Evolutionary conservation across 2,113 vertebrate genomes (phyloP).

Genomic region (Myxocyprinus asiaticus): DNA sequence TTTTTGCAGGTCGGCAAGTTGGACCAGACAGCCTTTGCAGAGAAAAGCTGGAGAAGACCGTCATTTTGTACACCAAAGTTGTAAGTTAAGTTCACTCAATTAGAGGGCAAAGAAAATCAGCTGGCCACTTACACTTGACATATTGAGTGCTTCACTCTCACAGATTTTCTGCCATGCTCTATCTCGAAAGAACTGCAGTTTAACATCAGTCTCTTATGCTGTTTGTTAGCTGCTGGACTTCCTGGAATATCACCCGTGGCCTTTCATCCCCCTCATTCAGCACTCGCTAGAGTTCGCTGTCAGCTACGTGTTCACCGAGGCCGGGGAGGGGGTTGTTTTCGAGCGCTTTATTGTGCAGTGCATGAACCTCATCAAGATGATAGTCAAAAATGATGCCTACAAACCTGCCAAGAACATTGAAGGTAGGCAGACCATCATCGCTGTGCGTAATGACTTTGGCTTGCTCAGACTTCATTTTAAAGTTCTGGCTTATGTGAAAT

Average conservation of each 20-base stretch:
- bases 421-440: constrained; percentile 72
- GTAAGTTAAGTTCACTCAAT: constrained; percentile 74
- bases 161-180: too few species aligned
- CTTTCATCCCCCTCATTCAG: constrained; percentile 92
- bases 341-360: constrained; percentile 96
- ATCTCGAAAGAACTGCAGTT: too few species aligned
- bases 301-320: constrained; percentile 92
- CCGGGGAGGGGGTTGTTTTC: constrained; percentile 89
- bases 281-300: constrained; percentile 92
- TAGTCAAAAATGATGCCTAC: constrained; percentile 95
- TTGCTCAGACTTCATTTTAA: constrained; percentile 1
- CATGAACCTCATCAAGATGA: constrained; percentile 99
- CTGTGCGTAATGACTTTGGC: constrained; percentile 1
- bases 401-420: constrained; percentile 94
- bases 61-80: constrained; percentile 97
- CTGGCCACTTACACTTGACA: not conserved
- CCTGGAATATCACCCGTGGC: constrained; percentile 90
- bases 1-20: constrained; percentile 80
- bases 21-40: constrained; percentile 82
- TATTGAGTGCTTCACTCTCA: not conserved
- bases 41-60: constrained; percentile 94
- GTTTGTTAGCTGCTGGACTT: constrained; percentile 89
- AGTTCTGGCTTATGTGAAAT: constrained; percentile 1
- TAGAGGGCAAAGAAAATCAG: too few species aligned
- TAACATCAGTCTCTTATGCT: too few species aligned